Percentiles rank a stretch among this genome's conserved stretches.
phyloP scores from a whole-genome alignment of 2,888 invertebrate genomes.

The Eupithecia exiguata region DNA sequence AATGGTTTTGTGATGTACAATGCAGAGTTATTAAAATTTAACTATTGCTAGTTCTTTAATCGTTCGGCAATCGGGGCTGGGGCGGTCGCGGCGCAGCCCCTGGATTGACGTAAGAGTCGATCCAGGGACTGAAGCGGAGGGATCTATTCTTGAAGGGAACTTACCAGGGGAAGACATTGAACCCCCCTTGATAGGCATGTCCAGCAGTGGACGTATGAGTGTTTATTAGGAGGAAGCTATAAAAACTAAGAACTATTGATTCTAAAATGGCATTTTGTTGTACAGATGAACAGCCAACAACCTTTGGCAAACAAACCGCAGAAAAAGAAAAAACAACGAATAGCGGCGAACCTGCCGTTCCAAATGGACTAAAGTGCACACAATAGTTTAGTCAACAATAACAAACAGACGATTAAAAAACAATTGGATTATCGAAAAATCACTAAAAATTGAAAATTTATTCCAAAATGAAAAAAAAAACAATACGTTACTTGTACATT shows the following conservation, averaged over 20 bases:
- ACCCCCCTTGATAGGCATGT: too few species aligned
- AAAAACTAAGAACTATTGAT: background rate
- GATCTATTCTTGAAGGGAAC: too few species aligned
- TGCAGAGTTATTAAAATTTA: too few species aligned
- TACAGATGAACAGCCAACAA: conserved; percentile 51
- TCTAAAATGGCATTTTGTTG: conserved; percentile 30
- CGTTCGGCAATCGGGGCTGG: too few species aligned
- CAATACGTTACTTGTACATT: conserved; percentile 56
- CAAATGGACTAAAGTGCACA: conserved; percentile 62
- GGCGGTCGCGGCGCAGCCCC: too few species aligned
- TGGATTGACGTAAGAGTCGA: too few species aligned
- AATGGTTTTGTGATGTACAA: too few species aligned
- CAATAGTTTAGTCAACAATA: conserved; percentile 29
- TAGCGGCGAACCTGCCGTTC: conserved; percentile 78
- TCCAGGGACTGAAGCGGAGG: too few species aligned
- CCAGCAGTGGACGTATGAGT: too few species aligned
- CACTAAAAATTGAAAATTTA: conserved; percentile 28
- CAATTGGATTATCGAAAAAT: conserved; percentile 14
- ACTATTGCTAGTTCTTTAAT: too few species aligned
- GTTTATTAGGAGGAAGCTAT: too few species aligned
- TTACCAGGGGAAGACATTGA: too few species aligned
- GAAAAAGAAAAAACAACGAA: conserved; percentile 74
- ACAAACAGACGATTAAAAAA: background rate
- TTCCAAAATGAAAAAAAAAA: conserved; percentile 36
- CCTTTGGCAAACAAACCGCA: conserved; percentile 56